A percentile compares a stretch with the other conserved stretches of the same genome.
These are phyloP conservation scores for Urocitellus parryii DNA, from an alignment of 2,113 vertebrate genomes.

Conservation along the genomic window DNA sequence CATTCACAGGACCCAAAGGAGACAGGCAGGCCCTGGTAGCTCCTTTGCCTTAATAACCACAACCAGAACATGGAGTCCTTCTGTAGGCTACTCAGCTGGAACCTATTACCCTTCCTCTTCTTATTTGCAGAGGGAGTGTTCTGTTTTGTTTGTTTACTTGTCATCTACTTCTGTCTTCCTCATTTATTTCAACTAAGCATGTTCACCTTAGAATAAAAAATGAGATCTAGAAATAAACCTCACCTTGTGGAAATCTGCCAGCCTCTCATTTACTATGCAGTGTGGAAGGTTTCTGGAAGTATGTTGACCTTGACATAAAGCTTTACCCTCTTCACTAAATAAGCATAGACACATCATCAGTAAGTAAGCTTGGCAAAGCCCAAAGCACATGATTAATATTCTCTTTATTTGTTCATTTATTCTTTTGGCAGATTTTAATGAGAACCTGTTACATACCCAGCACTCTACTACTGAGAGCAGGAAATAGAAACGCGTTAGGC, in stretches of 20 bases:
- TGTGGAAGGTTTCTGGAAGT: background rate
- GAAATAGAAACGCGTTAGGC: no score
- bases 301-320: background rate
- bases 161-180: background rate
- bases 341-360: background rate
- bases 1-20: background rate
- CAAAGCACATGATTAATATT: background rate
- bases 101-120: background rate
- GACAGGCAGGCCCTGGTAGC: background rate
- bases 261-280: background rate
- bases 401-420: background rate
- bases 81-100: background rate
- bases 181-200: constrained; percentile 17
- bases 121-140: background rate
- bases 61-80: background rate
- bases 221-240: background rate
- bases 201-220: background rate
- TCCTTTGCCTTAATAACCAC: background rate
- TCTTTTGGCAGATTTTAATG: background rate
- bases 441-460: background rate
- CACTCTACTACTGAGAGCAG: background rate
- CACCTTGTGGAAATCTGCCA: background rate
- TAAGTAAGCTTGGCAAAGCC: background rate
- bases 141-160: background rate
- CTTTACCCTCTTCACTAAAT: background rate